Conservation (phyloP, 2,797 vertebrate species). For the Argyrosomus regius region DNA sequence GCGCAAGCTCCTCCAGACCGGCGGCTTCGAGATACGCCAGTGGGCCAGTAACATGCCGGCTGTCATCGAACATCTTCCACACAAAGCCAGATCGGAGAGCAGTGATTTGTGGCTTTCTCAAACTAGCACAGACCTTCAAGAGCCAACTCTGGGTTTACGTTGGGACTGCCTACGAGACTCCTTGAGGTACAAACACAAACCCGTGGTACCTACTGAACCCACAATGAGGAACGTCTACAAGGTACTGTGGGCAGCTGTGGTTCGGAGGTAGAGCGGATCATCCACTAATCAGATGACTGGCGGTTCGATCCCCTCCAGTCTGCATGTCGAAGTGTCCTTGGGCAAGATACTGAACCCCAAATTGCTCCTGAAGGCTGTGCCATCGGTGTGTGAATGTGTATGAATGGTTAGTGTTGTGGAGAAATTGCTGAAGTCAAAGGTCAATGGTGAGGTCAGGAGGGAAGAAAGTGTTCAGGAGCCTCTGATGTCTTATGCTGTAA, state of each 20-base stretch:
- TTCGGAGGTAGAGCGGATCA: too few relatives aligned
- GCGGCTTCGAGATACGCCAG: conserved; percentile 2
- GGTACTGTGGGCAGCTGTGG: background rate
- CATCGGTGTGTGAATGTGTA: too few relatives aligned
- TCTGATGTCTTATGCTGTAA: too few relatives aligned
- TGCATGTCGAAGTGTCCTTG: too few relatives aligned
- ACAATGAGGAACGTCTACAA: conserved; percentile 34
- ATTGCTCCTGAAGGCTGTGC: too few relatives aligned
- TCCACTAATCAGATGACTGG: too few relatives aligned
- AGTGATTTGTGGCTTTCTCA: conserved; percentile 28
- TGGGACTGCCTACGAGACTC: conserved; percentile 25
- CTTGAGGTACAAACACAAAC: conserved; percentile 32
- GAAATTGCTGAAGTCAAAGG: too few relatives aligned
- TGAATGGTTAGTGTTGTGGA: too few relatives aligned
- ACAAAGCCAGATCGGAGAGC: background rate
- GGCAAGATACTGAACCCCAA: too few relatives aligned
- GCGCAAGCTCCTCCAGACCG: background rate
- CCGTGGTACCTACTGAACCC: background rate
- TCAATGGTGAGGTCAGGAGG: too few relatives aligned
- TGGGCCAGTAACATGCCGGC: conserved; percentile 1
- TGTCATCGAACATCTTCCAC: conserved; percentile 1
- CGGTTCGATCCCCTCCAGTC: too few relatives aligned
- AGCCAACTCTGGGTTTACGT: conserved; percentile 7
- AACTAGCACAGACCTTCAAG: conserved; percentile 4
- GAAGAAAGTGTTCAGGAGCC: too few relatives aligned